Evolutionary conservation across 2,113 vertebrate genomes (phyloP), one percentile per base, ranked within the genome.

Genomic region (Erinaceus europaeus): DNA sequence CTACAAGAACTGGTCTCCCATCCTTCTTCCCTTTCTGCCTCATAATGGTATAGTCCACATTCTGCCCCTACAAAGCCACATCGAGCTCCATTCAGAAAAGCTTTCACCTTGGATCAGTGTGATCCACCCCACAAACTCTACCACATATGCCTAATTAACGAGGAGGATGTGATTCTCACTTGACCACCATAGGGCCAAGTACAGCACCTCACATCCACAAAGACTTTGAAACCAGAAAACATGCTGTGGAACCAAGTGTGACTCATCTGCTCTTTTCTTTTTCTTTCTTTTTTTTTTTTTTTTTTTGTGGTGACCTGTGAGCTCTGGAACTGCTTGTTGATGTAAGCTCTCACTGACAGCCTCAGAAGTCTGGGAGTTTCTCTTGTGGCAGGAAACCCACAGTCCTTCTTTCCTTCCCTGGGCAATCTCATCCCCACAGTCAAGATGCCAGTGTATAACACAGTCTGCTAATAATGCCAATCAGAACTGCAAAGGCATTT

Each of bases 321-420:
- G 85, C 73, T 69, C 50, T 2, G 32, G 29, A 46, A 69, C 67
- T 65, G 55, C 73, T 10, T 29, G 14, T n/a, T n/a, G 9, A 14
- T 15, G 21, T 5, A 32, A 21, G 52, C 20, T 44, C 57, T 62
- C 44, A 5, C 9, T 1, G 29, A 34, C 50, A 52, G 81, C 38
- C 25, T 83, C 67, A 12, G 52, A 13, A 61, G 68, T 25, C 77
- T 86, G 18, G 79, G 62, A 67, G 87, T 34, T 64, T 57, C 69
- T 80, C 48, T 61, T 69, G 85, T n/a, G 77, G 52, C 65, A 73
- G 29, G 50, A 78, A 88, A 42, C 36, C 86, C 50, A 62, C 50
- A 93, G 78, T 53, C 29, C 55, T 64, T 27, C 69, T 65, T 65
- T 83, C 55, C n/a, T n/a, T n/a, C 32, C 67, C 78, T 48, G 21